A percentile compares a stretch with the other conserved stretches of the same genome.
phyloP scores from a whole-genome alignment of 2,888 invertebrate species.

The Agriotes lineatus region DNA sequence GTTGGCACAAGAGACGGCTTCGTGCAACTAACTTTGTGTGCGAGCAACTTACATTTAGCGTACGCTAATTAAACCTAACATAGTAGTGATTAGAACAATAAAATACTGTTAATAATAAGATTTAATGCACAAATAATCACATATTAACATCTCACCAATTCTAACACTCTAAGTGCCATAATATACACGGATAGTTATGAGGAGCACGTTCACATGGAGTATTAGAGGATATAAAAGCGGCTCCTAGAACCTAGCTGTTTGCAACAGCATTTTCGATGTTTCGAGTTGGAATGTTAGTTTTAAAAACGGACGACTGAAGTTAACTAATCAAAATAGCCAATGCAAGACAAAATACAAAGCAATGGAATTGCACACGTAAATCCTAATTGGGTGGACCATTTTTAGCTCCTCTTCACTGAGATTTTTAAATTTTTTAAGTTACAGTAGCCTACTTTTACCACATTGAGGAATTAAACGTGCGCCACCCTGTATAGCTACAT shows the following conservation, averaged over 20 bases:
- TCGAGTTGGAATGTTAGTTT: not conserved
- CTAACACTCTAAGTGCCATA: conserved; percentile 1
- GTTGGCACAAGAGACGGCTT: too few species aligned
- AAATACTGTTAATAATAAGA: conserved; percentile 34
- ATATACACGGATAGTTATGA: not conserved
- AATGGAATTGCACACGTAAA: conserved; percentile 4
- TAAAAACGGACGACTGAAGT: not conserved
- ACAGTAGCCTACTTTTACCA: too few species aligned
- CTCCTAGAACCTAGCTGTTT: not conserved
- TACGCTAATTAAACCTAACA: too few species aligned
- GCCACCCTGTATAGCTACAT: too few species aligned
- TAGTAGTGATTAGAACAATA: not conserved
- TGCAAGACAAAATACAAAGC: not conserved
- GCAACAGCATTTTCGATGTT: not conserved
- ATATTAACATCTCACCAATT: conserved; percentile 17
- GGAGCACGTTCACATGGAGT: not conserved
- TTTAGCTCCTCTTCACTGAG: too few species aligned
- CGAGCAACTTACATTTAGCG: too few species aligned
- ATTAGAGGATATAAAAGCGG: conserved; percentile 6
- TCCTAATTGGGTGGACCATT: too few species aligned
- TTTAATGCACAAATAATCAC: conserved; percentile 32
- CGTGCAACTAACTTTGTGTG: too few species aligned
- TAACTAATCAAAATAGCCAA: not conserved
- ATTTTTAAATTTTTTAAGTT: too few species aligned
- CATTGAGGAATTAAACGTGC: too few species aligned